Base-by-base conservation (phyloP, 2,888 invertebrate species). In the Apamea anceps region DNA sequence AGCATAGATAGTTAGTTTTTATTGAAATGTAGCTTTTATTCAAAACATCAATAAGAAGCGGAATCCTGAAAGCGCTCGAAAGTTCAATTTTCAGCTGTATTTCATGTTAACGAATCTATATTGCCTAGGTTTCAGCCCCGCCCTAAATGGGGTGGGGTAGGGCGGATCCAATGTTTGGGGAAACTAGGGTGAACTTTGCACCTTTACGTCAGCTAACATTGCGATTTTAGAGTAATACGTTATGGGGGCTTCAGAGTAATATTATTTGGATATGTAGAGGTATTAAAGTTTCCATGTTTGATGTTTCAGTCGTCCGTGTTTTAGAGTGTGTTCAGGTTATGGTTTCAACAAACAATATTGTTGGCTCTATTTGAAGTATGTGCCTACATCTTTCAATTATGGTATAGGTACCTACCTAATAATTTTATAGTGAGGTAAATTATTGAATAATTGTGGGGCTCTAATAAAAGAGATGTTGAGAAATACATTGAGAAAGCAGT, bases 61-160 rank as follows among this genome's bases (percentile, higher is more conserved):
- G 28, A 72, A 72, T 66, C 32, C 74, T 75, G 45, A 87, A 84
- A 81, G 85, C 63, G n/a, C 54, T 76, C 25, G 57, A 81, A 70
- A 78, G 63, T 82, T 77, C 70, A 82, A 88, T 86, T 81, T 84
- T 71, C 86, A 75, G 42, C 77, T 75, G 81, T 75, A 79, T 84
- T 85, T 75, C 79, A 88, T 79, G 68, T 62, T 73, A 88, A 79
- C 85, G 73, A 86, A 85, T 88, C 87, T 81, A 85, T 87, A 83
- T 65, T 72, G 76, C 74, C 78, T 83, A 77, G 80, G 78, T 73
- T 86, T 81, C 72, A 63, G n/a, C 63, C 67, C 73, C 75, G 65
- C 80, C 78, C 74, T 54, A 1, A 66, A 13, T 25, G 60, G 73
- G 75, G 75, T 32, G 77, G 66, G 63, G 67, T 51, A 0, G 76